These are phyloP conservation scores for Adelphocoris suturalis DNA, from an alignment of 2,888 invertebrate species.

Conservation along the genomic window DNA sequence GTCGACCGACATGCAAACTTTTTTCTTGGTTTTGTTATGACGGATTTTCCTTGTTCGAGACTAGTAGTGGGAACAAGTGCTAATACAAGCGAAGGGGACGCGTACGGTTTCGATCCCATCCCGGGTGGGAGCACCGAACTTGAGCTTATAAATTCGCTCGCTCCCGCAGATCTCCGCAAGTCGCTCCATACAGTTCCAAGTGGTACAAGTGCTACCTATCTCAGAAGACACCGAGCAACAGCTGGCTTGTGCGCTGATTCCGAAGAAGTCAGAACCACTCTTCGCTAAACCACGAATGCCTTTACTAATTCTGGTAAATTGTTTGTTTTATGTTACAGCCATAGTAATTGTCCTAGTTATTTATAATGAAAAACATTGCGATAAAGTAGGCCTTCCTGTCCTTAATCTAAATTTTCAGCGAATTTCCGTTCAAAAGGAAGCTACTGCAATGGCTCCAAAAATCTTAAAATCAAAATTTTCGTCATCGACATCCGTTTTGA, in stretches of 20 bases:
- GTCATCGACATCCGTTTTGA: no score
- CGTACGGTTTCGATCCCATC: background rate
- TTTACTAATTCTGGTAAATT: constrained; percentile 34
- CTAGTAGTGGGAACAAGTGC: background rate
- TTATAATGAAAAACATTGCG: no score
- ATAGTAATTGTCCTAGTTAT: no score
- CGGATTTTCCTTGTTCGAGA: background rate
- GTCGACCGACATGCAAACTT: constrained; percentile 2
- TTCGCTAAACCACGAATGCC: constrained; percentile 29
- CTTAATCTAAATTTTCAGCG: no score
- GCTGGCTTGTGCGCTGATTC: background rate
- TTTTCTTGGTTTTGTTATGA: background rate
- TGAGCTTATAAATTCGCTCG: constrained; percentile 4
- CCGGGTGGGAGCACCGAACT: constrained; percentile 5
- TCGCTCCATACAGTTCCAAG: background rate
- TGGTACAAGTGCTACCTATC: no score
- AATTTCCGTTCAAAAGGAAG: no score
- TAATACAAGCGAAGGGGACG: constrained; percentile 26
- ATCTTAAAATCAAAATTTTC: no score
- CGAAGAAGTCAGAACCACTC: background rate
- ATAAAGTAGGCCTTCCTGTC: no score
- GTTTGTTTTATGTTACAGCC: background rate
- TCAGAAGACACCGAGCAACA: no score
- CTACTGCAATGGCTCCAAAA: no score
- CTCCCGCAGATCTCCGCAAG: background rate